Evolutionary conservation across 2,797 vertebrate species (phyloP).

Genomic region (Prunella strophiata): DNA sequence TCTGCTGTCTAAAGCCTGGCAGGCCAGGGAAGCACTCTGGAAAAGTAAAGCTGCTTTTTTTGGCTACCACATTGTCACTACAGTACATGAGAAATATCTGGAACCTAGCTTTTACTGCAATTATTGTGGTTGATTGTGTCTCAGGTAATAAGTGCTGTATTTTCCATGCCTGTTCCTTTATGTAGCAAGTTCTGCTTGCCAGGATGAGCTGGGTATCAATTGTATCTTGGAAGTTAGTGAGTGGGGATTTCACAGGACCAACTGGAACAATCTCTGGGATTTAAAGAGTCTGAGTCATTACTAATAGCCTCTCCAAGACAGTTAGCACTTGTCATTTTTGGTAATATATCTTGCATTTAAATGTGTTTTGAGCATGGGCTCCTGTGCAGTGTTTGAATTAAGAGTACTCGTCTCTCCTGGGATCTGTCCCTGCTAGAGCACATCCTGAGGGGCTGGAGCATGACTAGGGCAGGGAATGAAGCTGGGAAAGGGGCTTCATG

Average conservation of each 20-base stretch:
- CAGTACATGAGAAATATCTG: background rate
- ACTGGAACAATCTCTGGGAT: background rate
- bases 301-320: background rate
- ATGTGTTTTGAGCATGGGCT: background rate
- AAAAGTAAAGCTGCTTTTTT: background rate
- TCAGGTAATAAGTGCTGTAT: background rate
- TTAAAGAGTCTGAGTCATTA: conserved; percentile 1
- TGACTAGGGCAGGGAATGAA: background rate
- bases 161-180: background rate
- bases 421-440: background rate
- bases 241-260: background rate
- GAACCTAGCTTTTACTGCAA: background rate
- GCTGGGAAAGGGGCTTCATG: background rate
- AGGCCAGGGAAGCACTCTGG: background rate
- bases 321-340: background rate
- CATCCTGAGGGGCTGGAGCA: background rate
- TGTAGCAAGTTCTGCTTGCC: background rate
- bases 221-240: background rate
- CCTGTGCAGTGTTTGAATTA: background rate
- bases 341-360: background rate
- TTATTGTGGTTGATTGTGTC: background rate
- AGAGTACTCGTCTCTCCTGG: background rate
- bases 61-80: background rate
- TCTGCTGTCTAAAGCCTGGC: background rate
- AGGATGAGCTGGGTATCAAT: background rate